These are phyloP conservation scores for Carcinoscorpius rotundicauda DNA, from an alignment of 1,140 invertebrate genomes.

Conservation along the genomic window DNA sequence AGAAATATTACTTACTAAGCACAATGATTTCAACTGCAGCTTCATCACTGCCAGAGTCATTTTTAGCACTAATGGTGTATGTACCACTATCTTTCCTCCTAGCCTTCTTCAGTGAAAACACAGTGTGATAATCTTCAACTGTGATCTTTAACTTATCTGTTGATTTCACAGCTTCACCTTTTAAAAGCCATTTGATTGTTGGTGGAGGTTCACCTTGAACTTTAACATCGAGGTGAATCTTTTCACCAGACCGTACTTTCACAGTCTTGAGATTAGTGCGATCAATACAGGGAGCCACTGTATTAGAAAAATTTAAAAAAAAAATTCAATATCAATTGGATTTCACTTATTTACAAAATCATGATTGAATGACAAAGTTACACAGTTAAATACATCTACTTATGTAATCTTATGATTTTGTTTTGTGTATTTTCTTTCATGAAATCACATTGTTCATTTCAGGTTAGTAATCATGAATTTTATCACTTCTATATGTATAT, in stretches of 20 bases:
- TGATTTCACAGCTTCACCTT: conserved; percentile 40
- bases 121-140: conserved; percentile 40
- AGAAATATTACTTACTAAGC: conserved; percentile 24
- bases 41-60: conserved; percentile 85
- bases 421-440: too few relatives aligned
- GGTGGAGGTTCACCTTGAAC: conserved; percentile 82
- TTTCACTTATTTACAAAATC: too few relatives aligned
- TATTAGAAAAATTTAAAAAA: conserved; percentile 27
- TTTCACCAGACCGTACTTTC: conserved; percentile 67
- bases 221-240: conserved; percentile 74
- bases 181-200: conserved; percentile 68
- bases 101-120: conserved; percentile 69
- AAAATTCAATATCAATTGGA: not conserved
- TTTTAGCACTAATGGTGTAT: conserved; percentile 83
- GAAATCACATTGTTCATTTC: too few relatives aligned
- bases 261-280: conserved; percentile 80
- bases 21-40: conserved; percentile 75
- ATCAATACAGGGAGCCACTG: conserved; percentile 85
- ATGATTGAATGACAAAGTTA: too few relatives aligned
- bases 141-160: conserved; percentile 19
- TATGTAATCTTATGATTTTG: too few relatives aligned
- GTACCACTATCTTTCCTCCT: conserved; percentile 73
- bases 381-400: too few relatives aligned
- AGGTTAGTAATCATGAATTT: too few relatives aligned
- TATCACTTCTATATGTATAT: too few relatives aligned